Evolutionary conservation across 92 coral and sea anemone species (phyloP), one percentile per base, ranked within the genome.

Genomic region (Zoanthus solanderi): DNA sequence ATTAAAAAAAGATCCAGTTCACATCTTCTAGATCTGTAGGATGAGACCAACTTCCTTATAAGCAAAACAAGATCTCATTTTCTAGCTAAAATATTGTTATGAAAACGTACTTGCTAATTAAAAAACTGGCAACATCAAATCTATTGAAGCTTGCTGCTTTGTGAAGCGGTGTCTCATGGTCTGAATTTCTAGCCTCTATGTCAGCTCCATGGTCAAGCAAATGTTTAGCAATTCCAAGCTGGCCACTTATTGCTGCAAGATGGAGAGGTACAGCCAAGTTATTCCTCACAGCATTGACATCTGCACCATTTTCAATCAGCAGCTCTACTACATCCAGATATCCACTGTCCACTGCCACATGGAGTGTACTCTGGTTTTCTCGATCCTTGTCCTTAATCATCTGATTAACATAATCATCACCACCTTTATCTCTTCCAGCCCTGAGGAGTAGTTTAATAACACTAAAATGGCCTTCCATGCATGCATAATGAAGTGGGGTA

Each of bases 111-210:
- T 87, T 89, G 34, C 80, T 89, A 31, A 96, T 85, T 66, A 96
- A 88, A 46, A 92, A 90, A 31, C 87, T 72, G 54, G 96, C 94
- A 80, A 97, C 91, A 77, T 57, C 50, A 34, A 78, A 76, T 75
- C 93, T 92, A 83, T 95, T 90, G 60, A 89, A 95, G 78, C 90
- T 76, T 7, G 99, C 99, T 5, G 99, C 99, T 75, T 89, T 94
- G 86, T 97, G 99, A 45, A 97, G 69, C 0, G 99, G 99, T 48
- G 99, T 97, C 79, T 97, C 99, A 71, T 97, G 99, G 88, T 90
- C 92, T 5, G 83, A 75, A 88, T 97, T 94, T 81, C 96, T 89
- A 16, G 97, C 99, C 61, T 97, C 98, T 9, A 97, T 94, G 83
- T 97, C 94, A 9, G 99, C 99, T 11, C 90, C 91, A 75, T 92